Percentiles rank a stretch among this genome's conserved stretches.
These are phyloP conservation scores for Agrotis puta DNA, from an alignment of 2,888 invertebrate species.

Conservation along the genomic window DNA sequence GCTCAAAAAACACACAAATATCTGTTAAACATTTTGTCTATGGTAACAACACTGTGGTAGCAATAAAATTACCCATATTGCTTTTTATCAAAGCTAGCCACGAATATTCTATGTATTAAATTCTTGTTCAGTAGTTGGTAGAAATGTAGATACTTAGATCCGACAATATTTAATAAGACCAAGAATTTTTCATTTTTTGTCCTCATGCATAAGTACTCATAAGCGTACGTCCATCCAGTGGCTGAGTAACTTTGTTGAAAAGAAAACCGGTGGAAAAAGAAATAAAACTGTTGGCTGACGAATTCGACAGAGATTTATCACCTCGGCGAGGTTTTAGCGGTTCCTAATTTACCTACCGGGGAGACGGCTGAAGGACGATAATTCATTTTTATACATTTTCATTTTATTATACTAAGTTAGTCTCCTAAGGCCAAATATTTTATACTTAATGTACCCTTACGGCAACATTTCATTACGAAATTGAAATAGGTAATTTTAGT, in stretches of 20 bases:
- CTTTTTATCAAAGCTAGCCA: no score
- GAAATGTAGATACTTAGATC: not conserved
- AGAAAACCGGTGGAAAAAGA: conserved; percentile 77
- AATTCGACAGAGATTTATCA: conserved; percentile 86
- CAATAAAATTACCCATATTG: conserved; percentile 9
- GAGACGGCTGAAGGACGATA: conserved; percentile 69
- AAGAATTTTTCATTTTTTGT: conserved; percentile 18
- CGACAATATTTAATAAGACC: conserved; percentile 11
- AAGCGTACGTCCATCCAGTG: conserved; percentile 60
- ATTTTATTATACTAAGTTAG: conserved; percentile 59
- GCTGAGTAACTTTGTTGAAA: conserved; percentile 79
- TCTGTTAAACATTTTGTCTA: not conserved
- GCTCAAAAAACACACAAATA: conserved; percentile 2
- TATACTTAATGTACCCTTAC: conserved; percentile 19
- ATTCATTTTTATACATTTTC: conserved; percentile 73
- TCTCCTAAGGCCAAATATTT: conserved; percentile 45
- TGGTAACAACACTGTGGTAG: conserved; percentile 4
- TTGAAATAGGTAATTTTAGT: conserved; percentile 9
- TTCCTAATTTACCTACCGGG: conserved; percentile 80
- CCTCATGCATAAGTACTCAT: conserved; percentile 30
- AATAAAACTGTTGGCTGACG: conserved; percentile 85
- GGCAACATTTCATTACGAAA: conserved; percentile 31
- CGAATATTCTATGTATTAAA: conserved; percentile 13
- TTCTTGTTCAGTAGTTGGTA: not conserved
- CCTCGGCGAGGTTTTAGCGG: conserved; percentile 80